phyloP scores from a whole-genome alignment of 2,113 vertebrate genomes.

The Cygnus buccinator region DNA sequence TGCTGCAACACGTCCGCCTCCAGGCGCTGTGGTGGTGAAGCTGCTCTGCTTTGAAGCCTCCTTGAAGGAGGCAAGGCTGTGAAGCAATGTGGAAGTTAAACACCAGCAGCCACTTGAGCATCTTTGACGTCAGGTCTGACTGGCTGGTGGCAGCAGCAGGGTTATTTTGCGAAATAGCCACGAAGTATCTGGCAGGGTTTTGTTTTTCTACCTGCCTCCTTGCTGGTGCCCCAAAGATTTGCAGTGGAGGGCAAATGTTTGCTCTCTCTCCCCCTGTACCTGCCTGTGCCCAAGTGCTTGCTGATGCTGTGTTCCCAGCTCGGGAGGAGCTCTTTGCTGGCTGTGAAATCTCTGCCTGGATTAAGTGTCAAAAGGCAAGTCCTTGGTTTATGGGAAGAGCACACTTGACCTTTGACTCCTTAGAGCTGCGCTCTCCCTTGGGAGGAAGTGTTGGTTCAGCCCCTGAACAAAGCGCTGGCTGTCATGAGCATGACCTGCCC shows the following conservation, averaged over 20 bases:
- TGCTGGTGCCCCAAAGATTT: neutral
- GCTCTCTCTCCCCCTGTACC: neutral
- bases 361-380: slow-evolving; percentile 46
- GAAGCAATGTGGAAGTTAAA: neutral
- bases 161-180: neutral
- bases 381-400: slow-evolving; percentile 62
- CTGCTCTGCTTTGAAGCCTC: neutral
- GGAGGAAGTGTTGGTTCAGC: slow-evolving; percentile 62
- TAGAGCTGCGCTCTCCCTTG: neutral
- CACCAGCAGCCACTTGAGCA: neutral
- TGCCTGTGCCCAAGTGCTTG: neutral
- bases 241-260: neutral
- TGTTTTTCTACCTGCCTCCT: neutral
- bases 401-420: slow-evolving; percentile 64
- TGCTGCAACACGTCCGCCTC: neutral
- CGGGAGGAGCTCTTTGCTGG: neutral
- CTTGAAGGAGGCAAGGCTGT: neutral
- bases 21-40: neutral
- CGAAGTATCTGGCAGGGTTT: neutral
- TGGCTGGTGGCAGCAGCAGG: neutral
- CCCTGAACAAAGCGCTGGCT: slow-evolving; percentile 4
- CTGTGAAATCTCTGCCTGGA: neutral
- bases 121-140: neutral
- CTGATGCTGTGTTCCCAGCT: neutral
- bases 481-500: slow-evolving; percentile 11